Evolutionary conservation across 2,113 vertebrate genomes (phyloP), one percentile per base, ranked within the genome.

Genomic region (Muntiacus reevesi): DNA sequence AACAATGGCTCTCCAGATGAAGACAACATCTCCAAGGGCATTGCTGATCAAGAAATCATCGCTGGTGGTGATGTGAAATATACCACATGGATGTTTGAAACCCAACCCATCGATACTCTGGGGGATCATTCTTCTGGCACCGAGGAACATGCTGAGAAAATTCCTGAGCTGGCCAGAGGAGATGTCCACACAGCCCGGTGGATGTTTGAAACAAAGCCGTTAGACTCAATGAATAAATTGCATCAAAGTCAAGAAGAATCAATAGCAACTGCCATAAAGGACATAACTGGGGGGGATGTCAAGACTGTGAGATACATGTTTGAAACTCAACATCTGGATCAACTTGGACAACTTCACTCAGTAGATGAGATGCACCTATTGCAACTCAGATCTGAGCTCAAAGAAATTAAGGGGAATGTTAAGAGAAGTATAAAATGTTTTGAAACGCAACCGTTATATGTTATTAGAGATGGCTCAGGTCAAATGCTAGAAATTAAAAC

Each of bases 51-150:
- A 97, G 99, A 99, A 98, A 98, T 99, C 19, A 99, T 99, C 98
- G 97, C 99, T 64, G 98, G 99, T 71, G 99, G 99, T 76, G 99
- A 99, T 89, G 99, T 99, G 84, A 99, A 99, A 88, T 99, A 98
- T 27, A 99, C 99, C 43, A 98, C 99, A 13, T 99, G 99, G 99
- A 99, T 99, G 99, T 99, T 99, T 99, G 99, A 99, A 99, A 99
- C 98, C 4, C 99, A 99, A 71, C 98, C 99, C 19, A 99, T 99
- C 17, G 99, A 99, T 89, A 79, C 92, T 21, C 94, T 99, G n/a
- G 86, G 97, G 2, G 84, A 96, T 64, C 95, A 89, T 95, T 98
- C 98, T 85, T 91, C 96, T 36, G 96, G 62, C 52, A 98, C 96
- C 9, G 87, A 97, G 94, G 98, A 98, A 97, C 98, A 97, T 55